Evolutionary conservation across 2,113 vertebrate genomes (phyloP).

Genomic region (Xenus cinereus): DNA sequence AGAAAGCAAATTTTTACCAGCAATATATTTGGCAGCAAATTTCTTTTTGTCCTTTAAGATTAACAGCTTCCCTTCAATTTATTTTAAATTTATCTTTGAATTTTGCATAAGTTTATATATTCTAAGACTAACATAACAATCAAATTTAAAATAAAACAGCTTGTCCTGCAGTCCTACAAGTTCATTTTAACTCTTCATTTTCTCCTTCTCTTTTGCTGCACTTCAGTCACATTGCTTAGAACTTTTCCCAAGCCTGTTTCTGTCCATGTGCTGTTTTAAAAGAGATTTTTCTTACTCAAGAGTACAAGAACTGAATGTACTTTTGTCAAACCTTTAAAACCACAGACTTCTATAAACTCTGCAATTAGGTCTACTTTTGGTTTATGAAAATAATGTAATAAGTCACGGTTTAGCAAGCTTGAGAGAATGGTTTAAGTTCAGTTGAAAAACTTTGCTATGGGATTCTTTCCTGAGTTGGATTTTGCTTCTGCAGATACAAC

Average conservation of each 20-base stretch:
- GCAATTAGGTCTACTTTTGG: neutral
- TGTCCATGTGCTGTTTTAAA: neutral
- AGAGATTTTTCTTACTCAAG: neutral
- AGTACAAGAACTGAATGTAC: neutral
- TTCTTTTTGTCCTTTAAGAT: neutral
- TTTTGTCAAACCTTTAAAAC: neutral
- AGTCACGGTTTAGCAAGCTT: neutral
- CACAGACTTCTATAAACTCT: neutral
- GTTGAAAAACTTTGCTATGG: neutral
- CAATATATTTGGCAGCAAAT: neutral
- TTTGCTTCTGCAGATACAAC: neutral
- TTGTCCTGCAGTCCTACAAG: neutral
- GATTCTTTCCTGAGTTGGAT: neutral
- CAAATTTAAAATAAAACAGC: neutral
- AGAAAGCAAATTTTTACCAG: neutral
- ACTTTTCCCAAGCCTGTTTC: neutral
- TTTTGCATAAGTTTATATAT: neutral
- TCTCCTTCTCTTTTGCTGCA: neutral
- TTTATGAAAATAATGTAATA: neutral
- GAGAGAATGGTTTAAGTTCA: neutral
- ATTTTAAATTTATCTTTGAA: neutral
- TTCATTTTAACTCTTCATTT: neutral
- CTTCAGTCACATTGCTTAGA: neutral
- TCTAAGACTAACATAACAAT: neutral
- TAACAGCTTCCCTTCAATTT: neutral